These are phyloP conservation scores for Battus philenor DNA, from an alignment of 1,140 invertebrate species.

Conservation along the genomic window DNA sequence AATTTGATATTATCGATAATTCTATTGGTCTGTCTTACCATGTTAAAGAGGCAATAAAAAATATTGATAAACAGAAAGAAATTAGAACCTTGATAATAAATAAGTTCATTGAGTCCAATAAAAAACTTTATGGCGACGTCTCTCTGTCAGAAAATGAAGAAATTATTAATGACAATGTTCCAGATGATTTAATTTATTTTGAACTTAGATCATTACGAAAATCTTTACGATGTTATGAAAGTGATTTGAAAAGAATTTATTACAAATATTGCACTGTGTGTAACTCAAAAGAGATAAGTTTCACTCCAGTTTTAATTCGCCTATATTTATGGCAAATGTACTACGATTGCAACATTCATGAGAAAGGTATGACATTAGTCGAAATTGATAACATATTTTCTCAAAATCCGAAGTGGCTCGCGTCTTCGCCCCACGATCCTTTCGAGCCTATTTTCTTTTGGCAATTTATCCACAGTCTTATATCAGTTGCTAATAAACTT, in stretches of 20 bases:
- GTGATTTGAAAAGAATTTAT: conserved; percentile 68
- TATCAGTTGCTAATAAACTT: conserved; percentile 69
- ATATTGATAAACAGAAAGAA: conserved; percentile 48
- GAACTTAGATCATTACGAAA: conserved; percentile 62
- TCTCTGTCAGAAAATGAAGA: background rate
- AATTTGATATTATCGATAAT: conserved; percentile 53
- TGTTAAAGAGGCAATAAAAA: conserved; percentile 47
- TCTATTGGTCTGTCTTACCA: conserved; percentile 49
- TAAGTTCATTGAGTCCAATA: conserved; percentile 53
- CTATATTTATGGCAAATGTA: conserved; percentile 78
- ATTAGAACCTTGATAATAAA: conserved; percentile 35
- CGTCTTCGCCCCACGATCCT: conserved; percentile 68
- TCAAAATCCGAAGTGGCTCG: conserved; percentile 58
- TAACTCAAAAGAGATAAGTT: conserved; percentile 44
- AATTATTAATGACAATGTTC: conserved; percentile 22
- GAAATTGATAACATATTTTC: conserved; percentile 69
- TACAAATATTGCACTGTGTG: conserved; percentile 69
- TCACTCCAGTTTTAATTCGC: conserved; percentile 68
- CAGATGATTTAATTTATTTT: conserved; percentile 48
- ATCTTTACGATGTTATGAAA: conserved; percentile 62
- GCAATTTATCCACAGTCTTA: conserved; percentile 77
- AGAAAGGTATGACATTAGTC: conserved; percentile 64
- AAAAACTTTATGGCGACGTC: conserved; percentile 14
- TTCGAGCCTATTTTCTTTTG: conserved; percentile 79
- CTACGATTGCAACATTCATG: conserved; percentile 71